Evolutionary conservation across 2,888 invertebrate genomes (phyloP).

Genomic region (Ophonus ardosiacus): DNA sequence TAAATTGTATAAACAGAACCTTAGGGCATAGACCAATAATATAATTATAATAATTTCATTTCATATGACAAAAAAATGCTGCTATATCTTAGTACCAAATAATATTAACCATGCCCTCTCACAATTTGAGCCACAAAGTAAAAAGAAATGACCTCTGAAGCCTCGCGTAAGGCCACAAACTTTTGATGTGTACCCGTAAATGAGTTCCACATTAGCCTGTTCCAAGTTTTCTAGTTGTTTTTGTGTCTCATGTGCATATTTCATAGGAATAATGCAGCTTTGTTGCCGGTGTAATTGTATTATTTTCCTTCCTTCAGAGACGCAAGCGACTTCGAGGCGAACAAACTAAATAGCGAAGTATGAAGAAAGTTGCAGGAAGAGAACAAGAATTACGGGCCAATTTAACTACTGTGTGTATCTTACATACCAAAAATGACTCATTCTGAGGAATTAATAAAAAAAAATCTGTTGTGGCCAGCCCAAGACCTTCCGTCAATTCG

Average conservation of each 20-base stretch:
- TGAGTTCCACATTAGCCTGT: slow-evolving; percentile 10
- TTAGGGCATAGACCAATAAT: neutral
- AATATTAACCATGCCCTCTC: neutral
- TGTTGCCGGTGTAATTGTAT: slow-evolving; percentile 44
- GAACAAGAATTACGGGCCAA: neutral
- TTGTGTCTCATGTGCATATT: slow-evolving; percentile 45
- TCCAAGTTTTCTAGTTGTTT: slow-evolving; percentile 41
- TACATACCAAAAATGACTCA: neutral
- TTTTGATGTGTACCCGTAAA: slow-evolving; percentile 48
- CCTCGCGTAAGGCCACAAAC: neutral
- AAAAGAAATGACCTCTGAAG: neutral
- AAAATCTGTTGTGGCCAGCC: no score
- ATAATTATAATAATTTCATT: neutral
- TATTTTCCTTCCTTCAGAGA: slow-evolving; percentile 29
- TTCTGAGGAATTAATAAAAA: no score
- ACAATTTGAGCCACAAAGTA: neutral
- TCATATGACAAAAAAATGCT: neutral
- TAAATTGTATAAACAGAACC: no score
- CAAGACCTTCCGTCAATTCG: no score
- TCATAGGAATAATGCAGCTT: slow-evolving; percentile 55
- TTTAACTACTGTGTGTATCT: neutral
- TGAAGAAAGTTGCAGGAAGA: neutral
- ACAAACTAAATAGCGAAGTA: neutral
- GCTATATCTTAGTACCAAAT: neutral
- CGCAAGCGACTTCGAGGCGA: neutral